Conservation (phyloP, 2,888 invertebrate genomes). For the Epistrophe grossulariae region DNA sequence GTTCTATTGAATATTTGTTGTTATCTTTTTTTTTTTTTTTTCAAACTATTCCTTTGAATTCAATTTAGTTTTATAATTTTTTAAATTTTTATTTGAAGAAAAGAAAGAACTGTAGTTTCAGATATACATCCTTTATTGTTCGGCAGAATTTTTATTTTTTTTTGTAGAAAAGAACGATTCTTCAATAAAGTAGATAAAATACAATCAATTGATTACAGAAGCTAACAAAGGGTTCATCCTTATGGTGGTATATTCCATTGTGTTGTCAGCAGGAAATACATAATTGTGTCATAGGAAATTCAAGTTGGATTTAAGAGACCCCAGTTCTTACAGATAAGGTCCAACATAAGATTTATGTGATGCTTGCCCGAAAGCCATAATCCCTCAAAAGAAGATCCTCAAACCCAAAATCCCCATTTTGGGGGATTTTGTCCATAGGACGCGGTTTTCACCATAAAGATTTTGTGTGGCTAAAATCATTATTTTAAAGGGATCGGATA, state of each 20-base stretch:
- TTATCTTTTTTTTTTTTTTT: neutral
- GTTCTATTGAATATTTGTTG: neutral
- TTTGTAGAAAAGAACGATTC: neutral
- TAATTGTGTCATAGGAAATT: neutral
- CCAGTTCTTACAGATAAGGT: neutral
- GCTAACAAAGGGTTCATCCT: neutral
- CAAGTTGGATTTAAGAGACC: neutral
- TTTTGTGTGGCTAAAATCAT: no score
- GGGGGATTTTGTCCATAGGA: no score
- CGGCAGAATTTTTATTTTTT: neutral
- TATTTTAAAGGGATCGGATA: no score
- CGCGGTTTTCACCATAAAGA: no score
- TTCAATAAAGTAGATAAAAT: conserved; percentile 13
- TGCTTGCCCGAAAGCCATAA: no score
- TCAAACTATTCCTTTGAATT: conserved; percentile 21
- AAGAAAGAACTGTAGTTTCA: conserved; percentile 4
- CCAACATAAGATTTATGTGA: no score
- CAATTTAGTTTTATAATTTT: neutral
- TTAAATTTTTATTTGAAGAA: neutral
- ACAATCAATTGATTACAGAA: conserved; percentile 20
- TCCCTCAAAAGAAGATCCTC: no score
- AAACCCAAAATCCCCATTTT: no score
- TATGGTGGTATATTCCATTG: neutral
- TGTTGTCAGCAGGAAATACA: neutral
- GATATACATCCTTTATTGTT: conserved; percentile 19